phyloP scores from a whole-genome alignment of 1,140 invertebrate genomes.

The Neuroterus valhalla region DNA sequence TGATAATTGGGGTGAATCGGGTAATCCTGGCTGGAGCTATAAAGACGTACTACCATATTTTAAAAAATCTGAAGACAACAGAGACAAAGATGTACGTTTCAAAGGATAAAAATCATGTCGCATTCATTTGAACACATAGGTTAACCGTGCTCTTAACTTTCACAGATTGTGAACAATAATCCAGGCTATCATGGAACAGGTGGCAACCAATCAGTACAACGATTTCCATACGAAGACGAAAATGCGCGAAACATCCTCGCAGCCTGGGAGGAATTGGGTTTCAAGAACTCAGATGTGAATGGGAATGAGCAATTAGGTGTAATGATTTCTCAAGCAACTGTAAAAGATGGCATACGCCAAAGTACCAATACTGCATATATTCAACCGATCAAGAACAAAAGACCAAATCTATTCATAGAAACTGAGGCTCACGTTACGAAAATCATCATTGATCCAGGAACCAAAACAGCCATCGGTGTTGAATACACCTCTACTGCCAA shows the following conservation, averaged over 20 bases:
- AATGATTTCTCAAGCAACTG: conserved; percentile 77
- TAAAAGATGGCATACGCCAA: conserved; percentile 78
- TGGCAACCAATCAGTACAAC: conserved; percentile 79
- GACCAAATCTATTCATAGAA: conserved; percentile 83
- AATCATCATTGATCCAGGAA: conserved; percentile 82
- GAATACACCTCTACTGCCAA: conserved; percentile 74
- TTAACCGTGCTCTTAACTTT: background rate
- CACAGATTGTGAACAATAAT: conserved; percentile 62
- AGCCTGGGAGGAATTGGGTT: conserved; percentile 78
- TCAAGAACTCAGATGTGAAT: conserved; percentile 76
- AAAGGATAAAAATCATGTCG: background rate
- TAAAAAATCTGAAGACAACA: conserved; percentile 76
- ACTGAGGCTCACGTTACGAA: conserved; percentile 82
- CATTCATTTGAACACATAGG: background rate
- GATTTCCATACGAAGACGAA: conserved; percentile 78
- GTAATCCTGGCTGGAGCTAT: conserved; percentile 81
- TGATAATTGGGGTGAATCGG: conserved; percentile 80
- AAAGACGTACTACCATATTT: conserved; percentile 79
- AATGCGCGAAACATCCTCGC: conserved; percentile 76
- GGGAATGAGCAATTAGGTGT: conserved; percentile 77
- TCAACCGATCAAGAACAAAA: conserved; percentile 80
- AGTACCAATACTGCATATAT: conserved; percentile 86
- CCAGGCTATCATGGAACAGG: conserved; percentile 76
- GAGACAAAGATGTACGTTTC: conserved; percentile 50
- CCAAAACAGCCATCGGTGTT: conserved; percentile 83